Percentiles rank a stretch among this genome's conserved stretches.
phyloP scores from a whole-genome alignment of 2,888 invertebrate species.

The Hydropsyche betteni region DNA sequence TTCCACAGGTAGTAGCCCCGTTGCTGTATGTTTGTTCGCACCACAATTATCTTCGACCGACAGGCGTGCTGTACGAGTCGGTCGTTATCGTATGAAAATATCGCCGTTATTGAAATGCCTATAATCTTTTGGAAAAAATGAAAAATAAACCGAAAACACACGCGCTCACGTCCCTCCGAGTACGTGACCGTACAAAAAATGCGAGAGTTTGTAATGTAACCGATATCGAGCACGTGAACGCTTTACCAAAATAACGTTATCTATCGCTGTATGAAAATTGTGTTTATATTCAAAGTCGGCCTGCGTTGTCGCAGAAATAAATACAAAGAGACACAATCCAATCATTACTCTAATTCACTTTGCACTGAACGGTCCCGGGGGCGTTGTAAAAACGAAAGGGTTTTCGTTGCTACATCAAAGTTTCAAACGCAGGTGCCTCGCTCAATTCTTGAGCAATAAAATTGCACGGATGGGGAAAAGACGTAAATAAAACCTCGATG shows the following conservation, averaged over 20 bases:
- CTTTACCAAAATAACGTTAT: no score
- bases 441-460: slow-evolving; percentile 49
- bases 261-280: no score
- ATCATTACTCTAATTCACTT: slow-evolving; percentile 44
- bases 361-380: slow-evolving; percentile 40
- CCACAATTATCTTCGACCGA: slow-evolving; percentile 41
- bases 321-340: slow-evolving; percentile 35
- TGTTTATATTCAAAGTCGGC: no score
- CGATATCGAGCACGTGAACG: slow-evolving; percentile 1
- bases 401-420: slow-evolving; percentile 46
- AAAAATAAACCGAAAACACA: background rate
- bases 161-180: slow-evolving; percentile 15
- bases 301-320: no score
- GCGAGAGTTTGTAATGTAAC: slow-evolving; percentile 1
- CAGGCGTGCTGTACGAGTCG: slow-evolving; percentile 28
- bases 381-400: slow-evolving; percentile 44
- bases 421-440: slow-evolving; percentile 50
- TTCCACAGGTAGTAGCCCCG: slow-evolving; percentile 21
- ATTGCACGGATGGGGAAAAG: slow-evolving; percentile 44
- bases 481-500: slow-evolving; percentile 47
- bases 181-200: background rate
- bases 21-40: slow-evolving; percentile 34
- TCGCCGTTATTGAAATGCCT: slow-evolving; percentile 38
- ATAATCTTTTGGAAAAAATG: slow-evolving; percentile 32
- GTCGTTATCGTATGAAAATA: slow-evolving; percentile 35